Base-by-base conservation (phyloP, 1,140 invertebrate genomes). In the Euglossa dilemma region DNA sequence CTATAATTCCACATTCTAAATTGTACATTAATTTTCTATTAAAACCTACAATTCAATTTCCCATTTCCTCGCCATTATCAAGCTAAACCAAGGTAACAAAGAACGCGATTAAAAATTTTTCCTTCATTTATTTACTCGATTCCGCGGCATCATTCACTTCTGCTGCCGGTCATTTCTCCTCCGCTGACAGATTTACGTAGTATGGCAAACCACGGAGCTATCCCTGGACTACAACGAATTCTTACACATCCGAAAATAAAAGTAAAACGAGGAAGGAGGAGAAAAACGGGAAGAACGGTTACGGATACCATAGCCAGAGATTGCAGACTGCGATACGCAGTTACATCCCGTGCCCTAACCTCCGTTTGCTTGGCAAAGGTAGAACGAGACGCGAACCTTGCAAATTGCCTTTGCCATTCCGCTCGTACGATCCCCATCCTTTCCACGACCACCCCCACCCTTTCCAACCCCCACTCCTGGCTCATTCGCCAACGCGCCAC, bases 391-490 rank as follows among this genome's bases (percentile, higher is more conserved):
- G 73, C 59, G 63, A 88, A 84, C 47, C 69, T 87, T 87, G 86
- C 86, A 88, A 87, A 88, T 88, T 88, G 85, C 85, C 57, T 81
- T 52, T 52, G 56, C 76, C 45, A 66, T 71, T 74, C 52, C 47
- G n/a, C 28, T 16, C 47, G 23, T 45, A 36, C 69, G 73, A 63
- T 43, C 28, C 56, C 69, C 75, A 25, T 52, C 61, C 67, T 59
- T 71, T 78, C 47, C 71, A 47, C 74, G 75, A 84, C 69, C 61
- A n/a, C 36, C 77, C 47, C 45, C 45, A 36, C 36, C 4, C 36
- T 36, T 67, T 16, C 43, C 6, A 6, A 11, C 52, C n/a, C 8
- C 18, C n/a, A 59, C n/a, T 67, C 23, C 43, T 4, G 6, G 11
- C 52, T 36, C 50, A 56, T 66, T 74, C 70, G 18, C 9, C 28